Conservation (phyloP, 2,113 vertebrate genomes). For the Dipodomys ordii region DNA sequence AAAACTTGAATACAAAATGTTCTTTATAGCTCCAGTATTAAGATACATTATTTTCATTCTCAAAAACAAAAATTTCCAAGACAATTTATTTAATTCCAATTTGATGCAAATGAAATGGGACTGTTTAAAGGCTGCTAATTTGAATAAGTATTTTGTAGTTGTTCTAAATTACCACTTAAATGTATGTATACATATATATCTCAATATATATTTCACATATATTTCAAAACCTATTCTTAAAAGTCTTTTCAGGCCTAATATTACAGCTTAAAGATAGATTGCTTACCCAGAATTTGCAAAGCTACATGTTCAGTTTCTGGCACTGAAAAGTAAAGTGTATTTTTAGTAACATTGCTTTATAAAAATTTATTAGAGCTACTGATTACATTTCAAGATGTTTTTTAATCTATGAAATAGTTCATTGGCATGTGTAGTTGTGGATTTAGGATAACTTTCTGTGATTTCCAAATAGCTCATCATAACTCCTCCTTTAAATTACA, state of each 20-base stretch:
- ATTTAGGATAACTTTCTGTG: not conserved
- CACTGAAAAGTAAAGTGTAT: not conserved
- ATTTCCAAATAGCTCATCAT: not conserved
- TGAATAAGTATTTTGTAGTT: not conserved
- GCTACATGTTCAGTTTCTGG: no score
- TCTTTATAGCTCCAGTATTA: not conserved
- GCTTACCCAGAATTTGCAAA: no score
- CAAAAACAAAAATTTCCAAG: not conserved
- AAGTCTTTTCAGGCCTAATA: not conserved
- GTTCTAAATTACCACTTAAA: not conserved
- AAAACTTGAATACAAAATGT: not conserved
- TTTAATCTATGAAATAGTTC: conserved; percentile 3
- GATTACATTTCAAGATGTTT: conserved; percentile 1
- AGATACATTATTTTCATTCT: not conserved
- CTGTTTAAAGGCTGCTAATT: not conserved
- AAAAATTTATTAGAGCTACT: not conserved
- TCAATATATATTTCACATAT: not conserved
- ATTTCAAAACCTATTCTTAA: conserved; percentile 24
- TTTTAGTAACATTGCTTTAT: not conserved
- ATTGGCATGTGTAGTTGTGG: not conserved
- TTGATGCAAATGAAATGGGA: conserved; percentile 24
- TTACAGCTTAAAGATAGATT: no score
- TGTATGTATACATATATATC: not conserved
- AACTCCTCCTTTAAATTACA: not conserved
- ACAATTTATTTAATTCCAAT: conserved; percentile 18